Evolutionary conservation across 2,797 vertebrate species (phyloP), one percentile per base, ranked within the genome.

Genomic region (Enteromius unitaeniatus): DNA sequence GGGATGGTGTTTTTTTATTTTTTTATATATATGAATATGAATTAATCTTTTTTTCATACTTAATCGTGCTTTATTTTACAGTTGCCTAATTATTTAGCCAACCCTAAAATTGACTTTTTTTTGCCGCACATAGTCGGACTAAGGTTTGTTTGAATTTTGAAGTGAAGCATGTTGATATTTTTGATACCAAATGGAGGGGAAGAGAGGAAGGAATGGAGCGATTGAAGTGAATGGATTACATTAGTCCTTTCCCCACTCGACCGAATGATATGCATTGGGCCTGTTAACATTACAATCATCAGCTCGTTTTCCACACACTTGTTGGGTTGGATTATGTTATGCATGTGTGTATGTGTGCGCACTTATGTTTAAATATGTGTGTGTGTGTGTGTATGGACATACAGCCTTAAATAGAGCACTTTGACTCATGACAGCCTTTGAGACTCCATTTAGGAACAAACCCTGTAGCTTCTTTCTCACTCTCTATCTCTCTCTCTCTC

Each of bases 401-500:
- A 64, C 92, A 93, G 92, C 91, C 91, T 73, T 92, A 93, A 94
- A 95, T 94, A 94, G 92, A 94, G 92, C 92, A 94, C 93, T 94
- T 92, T 94, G 93, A 95, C 92, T 94, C 92, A 93, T 94, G 91
- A 87, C 88, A 82, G 73, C 83, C 85, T 80, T 53, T 86, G 87
- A 91, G 91, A 93, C 90, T 91, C 90, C 91, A 90, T 34, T 88
- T 86, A 92, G 92, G 89, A 91, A 86, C 87, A 90, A 91, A 91
- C 91, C 92, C 91, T 88, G 88, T 74, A 68, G 68, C 78, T 62
- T 47, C 82, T 91, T 88, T 87, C 87, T 90, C 88, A 72, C 86
- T 60, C 78, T 78, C 74, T 51, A 78, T 19, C 78, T 17, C 67
- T 19, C 67, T 31, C 70, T 1, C 58, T 26, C 82, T 70, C 86